Percentiles rank a stretch among this genome's conserved stretches.
Evolutionary conservation across 2,113 vertebrate genomes (phyloP).

Genomic region (Vireo altiloquus): DNA sequence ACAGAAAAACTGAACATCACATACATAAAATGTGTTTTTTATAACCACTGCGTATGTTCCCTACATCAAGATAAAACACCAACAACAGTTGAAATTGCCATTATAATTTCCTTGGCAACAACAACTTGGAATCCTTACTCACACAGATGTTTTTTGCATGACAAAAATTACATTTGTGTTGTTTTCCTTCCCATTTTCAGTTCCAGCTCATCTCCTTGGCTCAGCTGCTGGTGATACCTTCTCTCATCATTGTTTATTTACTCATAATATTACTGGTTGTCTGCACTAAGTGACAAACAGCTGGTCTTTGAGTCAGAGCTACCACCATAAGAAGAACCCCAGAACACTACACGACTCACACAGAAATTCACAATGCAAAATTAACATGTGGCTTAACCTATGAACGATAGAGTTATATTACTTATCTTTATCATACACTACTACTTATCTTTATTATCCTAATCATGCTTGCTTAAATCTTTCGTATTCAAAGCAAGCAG

Average conservation of each 20-base stretch:
- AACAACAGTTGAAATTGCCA: not conserved
- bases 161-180: not conserved
- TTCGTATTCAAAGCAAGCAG: not conserved
- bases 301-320: not conserved
- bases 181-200: conserved; percentile 1
- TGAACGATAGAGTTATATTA: not conserved
- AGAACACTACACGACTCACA: not conserved
- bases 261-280: not conserved
- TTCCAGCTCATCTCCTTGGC: not conserved
- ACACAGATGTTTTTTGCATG: not conserved
- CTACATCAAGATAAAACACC: not conserved
- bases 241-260: not conserved
- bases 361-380: not conserved
- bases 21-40: not conserved
- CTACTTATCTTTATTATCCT: conserved; percentile 2
- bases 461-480: not conserved
- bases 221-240: not conserved
- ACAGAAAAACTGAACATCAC: not conserved
- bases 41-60: not conserved
- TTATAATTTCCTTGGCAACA: conserved; percentile 20
- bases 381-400: not conserved
- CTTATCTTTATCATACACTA: not conserved
- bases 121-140: not conserved
- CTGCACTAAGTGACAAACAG: not conserved
- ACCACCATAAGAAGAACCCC: not conserved